A percentile compares a stretch with the other conserved stretches of the same genome.
Evolutionary conservation across 2,113 vertebrate genomes (phyloP).

Genomic region (Hippoglossus stenolepis): DNA sequence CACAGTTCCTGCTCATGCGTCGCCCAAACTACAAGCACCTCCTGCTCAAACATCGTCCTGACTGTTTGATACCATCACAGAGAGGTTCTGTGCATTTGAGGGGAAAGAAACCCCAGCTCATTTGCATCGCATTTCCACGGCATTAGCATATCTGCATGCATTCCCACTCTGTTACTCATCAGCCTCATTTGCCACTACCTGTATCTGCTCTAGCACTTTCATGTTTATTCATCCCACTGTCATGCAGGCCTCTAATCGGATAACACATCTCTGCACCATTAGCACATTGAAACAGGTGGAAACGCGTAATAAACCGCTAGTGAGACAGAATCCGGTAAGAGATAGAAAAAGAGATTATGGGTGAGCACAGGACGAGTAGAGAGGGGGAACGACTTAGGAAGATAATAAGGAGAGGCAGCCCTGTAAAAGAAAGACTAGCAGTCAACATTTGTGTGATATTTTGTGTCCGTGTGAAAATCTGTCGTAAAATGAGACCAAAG

Average conservation of each 20-base stretch:
- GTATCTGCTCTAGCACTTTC: slow-evolving; percentile 41
- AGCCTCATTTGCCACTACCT: slow-evolving; percentile 61
- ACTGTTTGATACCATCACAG: slow-evolving; percentile 17
- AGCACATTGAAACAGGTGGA: slow-evolving; percentile 59
- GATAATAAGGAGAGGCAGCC: neutral
- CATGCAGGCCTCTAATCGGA: slow-evolving; percentile 58
- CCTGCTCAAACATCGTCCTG: neutral
- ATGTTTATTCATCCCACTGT: slow-evolving; percentile 69
- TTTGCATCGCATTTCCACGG: slow-evolving; percentile 57
- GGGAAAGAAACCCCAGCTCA: neutral
- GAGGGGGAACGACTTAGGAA: neutral
- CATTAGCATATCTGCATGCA: slow-evolving; percentile 59
- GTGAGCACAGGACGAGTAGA: neutral
- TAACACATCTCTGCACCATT: slow-evolving; percentile 63
- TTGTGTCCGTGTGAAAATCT: neutral
- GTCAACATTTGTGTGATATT: neutral
- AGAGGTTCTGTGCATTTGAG: slow-evolving; percentile 21
- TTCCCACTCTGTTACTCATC: slow-evolving; percentile 43
- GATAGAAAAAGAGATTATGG: slow-evolving; percentile 9
- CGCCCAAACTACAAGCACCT: neutral
- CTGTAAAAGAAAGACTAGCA: neutral
- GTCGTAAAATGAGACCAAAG: neutral
- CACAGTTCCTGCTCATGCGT: neutral
- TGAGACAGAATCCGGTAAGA: slow-evolving; percentile 8
- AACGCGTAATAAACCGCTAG: slow-evolving; percentile 17